Evolutionary conservation across 2,113 vertebrate species (phyloP).

Genomic region (Tamias sibiricus): DNA sequence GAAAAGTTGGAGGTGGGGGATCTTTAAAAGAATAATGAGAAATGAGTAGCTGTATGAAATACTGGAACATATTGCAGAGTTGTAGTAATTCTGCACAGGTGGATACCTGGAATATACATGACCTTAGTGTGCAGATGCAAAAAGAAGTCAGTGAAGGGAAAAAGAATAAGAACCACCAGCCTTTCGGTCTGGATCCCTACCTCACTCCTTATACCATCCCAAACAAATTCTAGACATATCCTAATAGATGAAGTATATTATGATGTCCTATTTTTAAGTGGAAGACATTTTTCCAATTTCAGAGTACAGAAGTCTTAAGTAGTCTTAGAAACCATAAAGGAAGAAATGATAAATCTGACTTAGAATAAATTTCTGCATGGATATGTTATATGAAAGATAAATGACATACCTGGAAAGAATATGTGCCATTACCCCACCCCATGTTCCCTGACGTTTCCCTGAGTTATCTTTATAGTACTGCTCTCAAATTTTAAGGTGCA

Average conservation of each 20-base stretch:
- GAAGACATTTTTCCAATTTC: neutral
- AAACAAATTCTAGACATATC: neutral
- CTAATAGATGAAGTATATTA: neutral
- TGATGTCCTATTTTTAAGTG: neutral
- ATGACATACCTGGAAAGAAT: neutral
- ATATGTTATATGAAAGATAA: neutral
- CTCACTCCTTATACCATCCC: neutral
- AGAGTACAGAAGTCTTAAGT: neutral
- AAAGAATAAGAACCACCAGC: neutral
- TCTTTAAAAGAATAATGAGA: neutral
- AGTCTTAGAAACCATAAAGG: neutral
- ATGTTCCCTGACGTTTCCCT: neutral
- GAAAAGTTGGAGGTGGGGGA: neutral
- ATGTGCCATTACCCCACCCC: neutral
- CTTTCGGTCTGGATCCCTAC: neutral
- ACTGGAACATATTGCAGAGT: neutral
- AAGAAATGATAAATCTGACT: neutral
- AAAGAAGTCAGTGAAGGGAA: neutral
- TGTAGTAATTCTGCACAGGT: neutral
- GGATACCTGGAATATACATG: neutral
- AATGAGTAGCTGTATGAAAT: neutral
- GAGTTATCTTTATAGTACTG: neutral
- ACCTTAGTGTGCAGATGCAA: neutral
- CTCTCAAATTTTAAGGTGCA: neutral
- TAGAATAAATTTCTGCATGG: constrained; percentile 33